Base-by-base conservation (phyloP, 2,797 vertebrate genomes). In the Enteromius unitaeniatus region DNA sequence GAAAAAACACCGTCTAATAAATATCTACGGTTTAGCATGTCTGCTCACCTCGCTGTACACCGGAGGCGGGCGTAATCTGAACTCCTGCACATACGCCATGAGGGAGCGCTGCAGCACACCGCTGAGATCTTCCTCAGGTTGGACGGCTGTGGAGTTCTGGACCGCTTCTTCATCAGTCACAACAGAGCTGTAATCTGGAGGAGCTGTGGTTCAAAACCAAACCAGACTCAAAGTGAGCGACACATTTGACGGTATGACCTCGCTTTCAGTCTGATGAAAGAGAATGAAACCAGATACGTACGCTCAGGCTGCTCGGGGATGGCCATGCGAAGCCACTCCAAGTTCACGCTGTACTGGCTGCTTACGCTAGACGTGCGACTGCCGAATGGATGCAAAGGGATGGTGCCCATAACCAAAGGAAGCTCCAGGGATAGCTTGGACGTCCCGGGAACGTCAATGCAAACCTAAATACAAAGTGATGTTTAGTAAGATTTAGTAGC, bases 401-500 rank as follows among this genome's bases (percentile, higher is more conserved):
- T 96, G 2, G 98, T 99, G 74, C 98, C 98, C 0, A 99, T 98
- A 84, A 99, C 97, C 19, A 99, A 94, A 0, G 98, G 98, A 83
- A 99, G 92, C 77, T 99, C 97, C 21, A 99, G 90, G 58, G 95
- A 96, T 85, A 99, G 91, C 89, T 98, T 99, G 67, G 98, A 99
- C 0, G 96, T 95, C 28, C 98, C 97, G 0, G 98, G 97, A 87
- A 99, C 97, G 42, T 98, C 96, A 19, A 99, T 96, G 0, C 96
- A 99, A 40, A 99, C 96, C 98, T 99, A 69, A 6, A 82, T 5
- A 17, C 65, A 78, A 11, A 28, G 0, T n/a, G 0, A 13, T 9
- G 19, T 23, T 34, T 26, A 70, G 28, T 67, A 9, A 49, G 62
- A 21, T 70, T 53, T 15, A 6, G 4, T 3, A 47, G 45, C 45